Base-by-base conservation (phyloP, 2,797 vertebrate genomes). In the Hippopotamyrus pictus region DNA sequence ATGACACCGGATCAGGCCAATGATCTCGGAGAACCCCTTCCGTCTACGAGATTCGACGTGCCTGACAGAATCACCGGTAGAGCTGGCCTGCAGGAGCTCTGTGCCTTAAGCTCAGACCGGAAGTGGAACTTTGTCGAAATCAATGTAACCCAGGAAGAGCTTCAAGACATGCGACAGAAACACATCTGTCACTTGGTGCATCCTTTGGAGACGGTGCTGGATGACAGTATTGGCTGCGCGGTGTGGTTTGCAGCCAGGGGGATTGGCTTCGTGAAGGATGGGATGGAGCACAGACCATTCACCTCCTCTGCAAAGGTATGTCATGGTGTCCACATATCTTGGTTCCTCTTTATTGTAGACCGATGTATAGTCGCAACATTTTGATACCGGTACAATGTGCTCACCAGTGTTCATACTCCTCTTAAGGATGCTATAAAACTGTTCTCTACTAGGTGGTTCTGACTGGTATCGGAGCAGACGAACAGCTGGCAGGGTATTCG, bases 211-310 rank as follows among this genome's bases (percentile, higher is more conserved):
- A 98, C 98, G 0, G 99, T 99, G 90, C 94, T 99, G 9, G 98
- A 99, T 88, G 99, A 99, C 91, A 98, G 98, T 92, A 98, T 99
- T 44, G 98, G 99, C 25, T 99, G 98, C 91, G 98, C 98, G 0
- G 94, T 99, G 91, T 99, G 99, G 99, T 99, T 99, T 92, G 99
- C 98, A 25, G 96, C 99, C 1, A 96, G 97, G 93, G 98, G 98
- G 87, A 88, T 48, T 0, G 98, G 98, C 2, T 88, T 94, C 62
- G 19, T 97, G 53, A 86, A 4, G 4, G 94, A 93, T 6, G 93
- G 92, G 41, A 86, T 90, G 33, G 93, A 93, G 57, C 88, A 88
- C 90, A 95, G 89, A 65, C 90, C 90, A 0, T 97, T 98, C 91
- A 95, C 89, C 22, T 99, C 98, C 33, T 90, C 92, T 11, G 97